Base-by-base conservation (phyloP, 2,113 vertebrate genomes). In the Phoenicopterus ruber region DNA sequence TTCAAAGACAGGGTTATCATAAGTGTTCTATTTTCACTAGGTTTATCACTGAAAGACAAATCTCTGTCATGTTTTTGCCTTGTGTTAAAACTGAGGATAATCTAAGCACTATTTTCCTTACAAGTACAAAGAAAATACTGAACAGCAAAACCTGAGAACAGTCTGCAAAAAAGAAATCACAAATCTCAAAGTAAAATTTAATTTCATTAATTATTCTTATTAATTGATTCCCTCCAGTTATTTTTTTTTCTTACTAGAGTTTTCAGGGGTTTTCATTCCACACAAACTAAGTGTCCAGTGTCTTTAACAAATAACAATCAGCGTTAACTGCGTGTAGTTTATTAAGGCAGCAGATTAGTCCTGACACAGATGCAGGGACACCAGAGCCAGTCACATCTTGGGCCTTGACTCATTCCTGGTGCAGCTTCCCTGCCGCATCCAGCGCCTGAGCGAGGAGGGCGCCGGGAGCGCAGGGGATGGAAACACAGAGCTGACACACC, bases 31-130 rank as follows among this genome's bases (percentile, higher is more conserved):
- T 83, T 94, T 94, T 88, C 66, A 76, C 50, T 67, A 2, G 71
- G 85, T 96, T 95, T 94, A 91, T 96, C 91, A 88, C 58, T 16
- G 34, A 86, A 81, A 90, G 84, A 88, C 84, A 85, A 96, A 93
- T 94, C 70, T 90, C 62, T 80, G 55, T 80, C 73, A 46, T 82
- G 78, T 70, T 95, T 94, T 88, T 52, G n/a, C 66, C 32, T 50
- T 13, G 28, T 50, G 38, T 85, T 88, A 82, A 80, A 94, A 70
- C 46, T 4, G 62, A 73, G 50, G 28, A 34, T 91, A 82, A 84
- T n/a, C 76, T 61, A 77, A 63, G 34, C 0, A 2, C 19, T 66
- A 0, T 77, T 93, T 85, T 69, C 25, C 31, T 86, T 61, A 31
- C 3, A 40, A 36, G 62, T 29, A 42, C 15, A 54, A 85, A 90